A percentile compares a stretch with the other conserved stretches of the same genome.
Evolutionary conservation across 2,113 vertebrate species (phyloP).

Genomic region (Brachirus orientalis): DNA sequence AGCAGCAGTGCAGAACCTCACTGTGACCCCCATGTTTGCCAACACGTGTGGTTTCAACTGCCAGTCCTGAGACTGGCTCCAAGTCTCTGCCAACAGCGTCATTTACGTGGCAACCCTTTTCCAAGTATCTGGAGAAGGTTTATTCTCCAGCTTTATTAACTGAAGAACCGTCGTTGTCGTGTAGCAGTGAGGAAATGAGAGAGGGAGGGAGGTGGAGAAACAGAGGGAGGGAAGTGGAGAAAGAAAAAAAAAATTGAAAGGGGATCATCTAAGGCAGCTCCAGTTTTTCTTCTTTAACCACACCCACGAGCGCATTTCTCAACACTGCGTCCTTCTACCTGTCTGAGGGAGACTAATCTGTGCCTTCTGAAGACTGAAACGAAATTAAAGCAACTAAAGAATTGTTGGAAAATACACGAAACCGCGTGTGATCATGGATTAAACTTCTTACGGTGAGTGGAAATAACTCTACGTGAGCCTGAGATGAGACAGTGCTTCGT

Average conservation of each 20-base stretch:
- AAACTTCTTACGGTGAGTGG: constrained; percentile 46
- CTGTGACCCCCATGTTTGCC: too few species aligned
- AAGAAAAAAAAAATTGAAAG: too few species aligned
- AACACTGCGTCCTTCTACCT: constrained; percentile 51
- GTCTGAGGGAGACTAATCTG: background rate
- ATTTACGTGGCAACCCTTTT: too few species aligned
- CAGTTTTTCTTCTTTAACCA: constrained; percentile 45
- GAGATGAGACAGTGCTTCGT: background rate
- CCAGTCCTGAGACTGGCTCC: too few species aligned
- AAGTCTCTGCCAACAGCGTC: too few species aligned
- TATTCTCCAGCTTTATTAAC: background rate
- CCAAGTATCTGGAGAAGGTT: background rate
- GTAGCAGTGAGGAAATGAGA: background rate
- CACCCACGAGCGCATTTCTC: constrained; percentile 67
- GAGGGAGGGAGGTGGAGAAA: background rate
- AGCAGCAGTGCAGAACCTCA: too few species aligned
- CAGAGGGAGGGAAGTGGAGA: background rate
- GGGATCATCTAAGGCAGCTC: constrained; percentile 38
- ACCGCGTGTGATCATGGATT: constrained; percentile 12
- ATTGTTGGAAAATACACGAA: accelerated
- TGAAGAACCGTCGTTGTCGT: background rate
- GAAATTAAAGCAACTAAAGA: background rate
- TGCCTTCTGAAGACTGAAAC: constrained; percentile 20
- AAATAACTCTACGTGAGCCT: background rate
- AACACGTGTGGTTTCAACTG: too few species aligned